Percentiles rank a stretch among this genome's conserved stretches.
These are phyloP conservation scores for Gallinago stenura DNA, from an alignment of 2,797 vertebrate genomes.

Conservation along the genomic window DNA sequence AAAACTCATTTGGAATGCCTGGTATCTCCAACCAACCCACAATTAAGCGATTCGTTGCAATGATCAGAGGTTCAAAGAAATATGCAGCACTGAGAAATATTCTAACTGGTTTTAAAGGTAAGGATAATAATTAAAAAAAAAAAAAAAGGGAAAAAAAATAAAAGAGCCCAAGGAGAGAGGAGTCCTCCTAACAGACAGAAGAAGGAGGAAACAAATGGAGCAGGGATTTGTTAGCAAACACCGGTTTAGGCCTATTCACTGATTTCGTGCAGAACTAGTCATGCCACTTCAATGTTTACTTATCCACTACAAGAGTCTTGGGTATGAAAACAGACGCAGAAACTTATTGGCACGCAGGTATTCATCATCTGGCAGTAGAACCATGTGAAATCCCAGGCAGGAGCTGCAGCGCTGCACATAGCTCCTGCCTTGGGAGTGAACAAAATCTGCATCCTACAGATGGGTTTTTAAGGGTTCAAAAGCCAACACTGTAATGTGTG, in stretches of 20 bases:
- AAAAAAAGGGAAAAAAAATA: no score
- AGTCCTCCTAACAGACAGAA: not conserved
- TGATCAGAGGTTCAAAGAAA: not conserved
- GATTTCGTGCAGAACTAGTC: constrained; percentile 11
- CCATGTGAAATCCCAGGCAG: not conserved
- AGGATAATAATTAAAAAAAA: not conserved
- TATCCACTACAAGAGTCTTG: not conserved
- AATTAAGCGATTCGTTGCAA: not conserved
- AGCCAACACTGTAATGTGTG: not conserved
- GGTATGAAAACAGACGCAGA: not conserved
- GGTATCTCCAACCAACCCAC: not conserved
- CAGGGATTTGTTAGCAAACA: not conserved
- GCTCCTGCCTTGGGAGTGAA: not conserved
- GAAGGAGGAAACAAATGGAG: not conserved
- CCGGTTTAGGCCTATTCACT: not conserved
- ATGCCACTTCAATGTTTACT: constrained; percentile 41
- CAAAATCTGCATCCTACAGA: not conserved
- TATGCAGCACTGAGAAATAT: not conserved
- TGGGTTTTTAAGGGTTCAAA: not conserved
- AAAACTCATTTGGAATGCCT: constrained; percentile 32
- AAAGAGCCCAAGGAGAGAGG: not conserved
- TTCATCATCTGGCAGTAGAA: not conserved
- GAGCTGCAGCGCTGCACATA: not conserved
- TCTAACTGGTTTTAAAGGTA: not conserved
- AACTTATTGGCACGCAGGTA: not conserved